Conservation (phyloP, 2,888 invertebrate genomes). For the Parapristionchus giblindavisi region DNA sequence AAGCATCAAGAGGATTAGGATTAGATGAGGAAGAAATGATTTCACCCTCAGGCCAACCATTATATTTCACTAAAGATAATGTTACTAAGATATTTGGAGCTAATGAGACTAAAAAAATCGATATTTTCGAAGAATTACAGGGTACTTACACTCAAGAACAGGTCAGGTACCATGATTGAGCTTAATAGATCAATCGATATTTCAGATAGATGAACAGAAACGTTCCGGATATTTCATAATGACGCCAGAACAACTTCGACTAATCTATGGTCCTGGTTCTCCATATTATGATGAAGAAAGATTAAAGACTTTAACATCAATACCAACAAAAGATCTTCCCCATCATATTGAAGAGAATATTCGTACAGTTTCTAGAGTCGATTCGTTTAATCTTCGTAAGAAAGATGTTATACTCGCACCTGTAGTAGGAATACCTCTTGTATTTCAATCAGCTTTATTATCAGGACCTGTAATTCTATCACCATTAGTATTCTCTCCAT, state of each 20-base stretch:
- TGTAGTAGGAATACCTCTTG: conserved; percentile 29
- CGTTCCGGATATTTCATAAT: conserved; percentile 59
- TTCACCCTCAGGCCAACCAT: conserved; percentile 45
- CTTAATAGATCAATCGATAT: not conserved
- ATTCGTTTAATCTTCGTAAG: conserved; percentile 50
- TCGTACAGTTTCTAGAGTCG: conserved; percentile 53
- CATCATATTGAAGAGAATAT: conserved; percentile 50
- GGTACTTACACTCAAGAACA: conserved; percentile 52
- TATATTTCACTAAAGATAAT: conserved; percentile 63
- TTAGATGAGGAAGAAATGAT: conserved; percentile 31
- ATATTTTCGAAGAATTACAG: conserved; percentile 54
- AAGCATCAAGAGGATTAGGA: conserved; percentile 6
- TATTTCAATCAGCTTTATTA: conserved; percentile 29
- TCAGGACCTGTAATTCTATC: conserved; percentile 51
- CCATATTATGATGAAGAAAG: conserved; percentile 40
- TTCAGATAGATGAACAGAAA: conserved; percentile 57
- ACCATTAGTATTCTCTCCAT: conserved; percentile 60
- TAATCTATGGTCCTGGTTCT: conserved; percentile 59
- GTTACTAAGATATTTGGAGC: conserved; percentile 45
- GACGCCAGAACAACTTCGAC: conserved; percentile 50
- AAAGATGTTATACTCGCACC: conserved; percentile 54
- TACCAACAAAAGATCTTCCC: conserved; percentile 30
- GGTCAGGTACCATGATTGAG: conserved; percentile 33
- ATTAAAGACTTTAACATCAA: conserved; percentile 18
- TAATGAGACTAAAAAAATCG: conserved; percentile 53